Percentiles rank a stretch among this genome's conserved stretches.
phyloP scores from a whole-genome alignment of 2,797 vertebrate genomes.

The Salarias fasciatus region DNA sequence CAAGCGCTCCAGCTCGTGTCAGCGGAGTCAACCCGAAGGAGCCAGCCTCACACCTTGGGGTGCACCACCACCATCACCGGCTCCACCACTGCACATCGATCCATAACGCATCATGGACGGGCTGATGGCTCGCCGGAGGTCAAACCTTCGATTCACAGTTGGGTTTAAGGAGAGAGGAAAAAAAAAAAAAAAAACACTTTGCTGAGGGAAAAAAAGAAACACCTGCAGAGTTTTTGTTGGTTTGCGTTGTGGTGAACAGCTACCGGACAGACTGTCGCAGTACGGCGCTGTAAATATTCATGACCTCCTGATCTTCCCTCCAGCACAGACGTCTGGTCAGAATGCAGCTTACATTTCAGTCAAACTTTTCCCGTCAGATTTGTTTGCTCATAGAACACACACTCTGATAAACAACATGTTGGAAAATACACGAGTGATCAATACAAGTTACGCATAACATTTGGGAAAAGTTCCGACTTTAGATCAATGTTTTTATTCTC shows the following conservation, averaged over 20 bases:
- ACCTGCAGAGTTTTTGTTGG: constrained; percentile 4
- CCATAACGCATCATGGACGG: constrained; percentile 3
- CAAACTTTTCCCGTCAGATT: no score
- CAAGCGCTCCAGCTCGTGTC: constrained; percentile 12
- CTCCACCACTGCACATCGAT: constrained; percentile 14
- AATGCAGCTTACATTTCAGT: background rate
- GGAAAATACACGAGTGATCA: no score
- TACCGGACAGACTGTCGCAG: no score
- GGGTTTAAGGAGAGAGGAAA: background rate
- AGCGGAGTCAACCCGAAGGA: constrained; percentile 37
- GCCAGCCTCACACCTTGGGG: background rate
- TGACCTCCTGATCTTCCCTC: constrained; percentile 22
- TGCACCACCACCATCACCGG: background rate
- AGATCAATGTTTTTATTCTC: no score
- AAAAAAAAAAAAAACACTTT: background rate
- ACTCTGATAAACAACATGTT: no score
- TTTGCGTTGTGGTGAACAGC: background rate
- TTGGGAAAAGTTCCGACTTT: no score
- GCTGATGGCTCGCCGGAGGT: constrained; percentile 22
- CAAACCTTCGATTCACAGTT: constrained; percentile 1
- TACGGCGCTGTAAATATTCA: no score
- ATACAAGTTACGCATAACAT: no score
- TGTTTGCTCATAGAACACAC: no score
- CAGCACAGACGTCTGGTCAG: background rate
- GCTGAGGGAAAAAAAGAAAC: background rate